Evolutionary conservation across 2,888 invertebrate genomes (phyloP).

Genomic region (Metopia argyrocephala): DNA sequence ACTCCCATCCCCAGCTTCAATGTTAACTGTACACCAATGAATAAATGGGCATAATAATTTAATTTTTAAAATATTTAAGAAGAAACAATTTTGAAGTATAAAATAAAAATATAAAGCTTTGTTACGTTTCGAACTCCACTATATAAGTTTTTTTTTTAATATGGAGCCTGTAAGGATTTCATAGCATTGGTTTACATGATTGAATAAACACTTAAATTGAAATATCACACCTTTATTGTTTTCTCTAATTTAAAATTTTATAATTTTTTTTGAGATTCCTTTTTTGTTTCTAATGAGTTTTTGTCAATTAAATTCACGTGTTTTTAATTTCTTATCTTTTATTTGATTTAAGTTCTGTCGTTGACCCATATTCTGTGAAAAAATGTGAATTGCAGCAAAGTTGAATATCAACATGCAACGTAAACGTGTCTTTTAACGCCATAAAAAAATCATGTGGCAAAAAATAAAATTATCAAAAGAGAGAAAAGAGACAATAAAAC

Average conservation of each 20-base stretch:
- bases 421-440: constrained; percentile 16
- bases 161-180: too few relatives aligned
- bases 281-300: neutral
- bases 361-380: constrained; percentile 32
- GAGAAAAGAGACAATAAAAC: neutral
- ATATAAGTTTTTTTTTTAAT: too few relatives aligned
- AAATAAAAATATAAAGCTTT: too few relatives aligned
- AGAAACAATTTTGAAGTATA: too few relatives aligned
- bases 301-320: constrained; percentile 38
- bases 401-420: constrained; percentile 5
- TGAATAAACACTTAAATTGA: too few relatives aligned
- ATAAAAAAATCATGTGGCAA: neutral
- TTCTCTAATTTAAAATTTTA: neutral
- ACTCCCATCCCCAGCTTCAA: too few relatives aligned
- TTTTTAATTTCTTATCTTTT: neutral
- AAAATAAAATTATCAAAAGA: neutral
- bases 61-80: too few relatives aligned
- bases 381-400: constrained; percentile 6
- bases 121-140: too few relatives aligned
- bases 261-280: neutral
- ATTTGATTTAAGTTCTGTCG: neutral
- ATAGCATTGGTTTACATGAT: too few relatives aligned
- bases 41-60: too few relatives aligned
- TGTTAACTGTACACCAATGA: too few relatives aligned
- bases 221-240: too few relatives aligned